Conservation (phyloP, 64 coral and sea anemone genomes). For the Cladopsammia gracilis region DNA sequence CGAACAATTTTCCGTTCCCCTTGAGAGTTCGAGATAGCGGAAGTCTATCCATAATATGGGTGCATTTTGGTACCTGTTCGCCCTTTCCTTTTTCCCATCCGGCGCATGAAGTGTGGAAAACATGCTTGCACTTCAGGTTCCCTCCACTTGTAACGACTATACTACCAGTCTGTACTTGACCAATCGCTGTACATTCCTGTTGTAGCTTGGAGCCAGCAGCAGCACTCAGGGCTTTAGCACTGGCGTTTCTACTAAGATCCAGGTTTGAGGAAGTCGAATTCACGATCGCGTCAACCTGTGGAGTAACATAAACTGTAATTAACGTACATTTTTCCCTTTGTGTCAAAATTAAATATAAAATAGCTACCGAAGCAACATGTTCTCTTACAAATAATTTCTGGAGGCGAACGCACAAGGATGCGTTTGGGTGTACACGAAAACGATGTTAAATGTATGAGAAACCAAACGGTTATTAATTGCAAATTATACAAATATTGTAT, state of each 20-base stretch:
- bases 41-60: too few species aligned
- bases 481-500: too few species aligned
- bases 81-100: constrained; percentile 20
- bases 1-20: too few species aligned
- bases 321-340: too few species aligned
- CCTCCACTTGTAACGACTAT: constrained; percentile 41
- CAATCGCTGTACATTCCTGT: constrained; percentile 48
- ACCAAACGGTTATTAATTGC: too few species aligned
- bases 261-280: constrained; percentile 43
- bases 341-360: too few species aligned
- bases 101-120: constrained; percentile 36
- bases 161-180: background rate
- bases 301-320: background rate
- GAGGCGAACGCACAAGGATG: too few species aligned
- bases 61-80: constrained; percentile 15
- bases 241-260: constrained; percentile 16
- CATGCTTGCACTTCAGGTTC: constrained; percentile 40
- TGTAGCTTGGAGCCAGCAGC: constrained; percentile 54
- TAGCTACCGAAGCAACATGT: too few species aligned
- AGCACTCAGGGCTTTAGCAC: constrained; percentile 35
- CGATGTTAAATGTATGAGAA: too few species aligned
- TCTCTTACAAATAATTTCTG: too few species aligned
- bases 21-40: too few species aligned
- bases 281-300: constrained; percentile 60
- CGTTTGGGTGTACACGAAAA: too few species aligned